Base-by-base conservation (phyloP, 2,113 vertebrate species). In the Cranoglanis bouderius region DNA sequence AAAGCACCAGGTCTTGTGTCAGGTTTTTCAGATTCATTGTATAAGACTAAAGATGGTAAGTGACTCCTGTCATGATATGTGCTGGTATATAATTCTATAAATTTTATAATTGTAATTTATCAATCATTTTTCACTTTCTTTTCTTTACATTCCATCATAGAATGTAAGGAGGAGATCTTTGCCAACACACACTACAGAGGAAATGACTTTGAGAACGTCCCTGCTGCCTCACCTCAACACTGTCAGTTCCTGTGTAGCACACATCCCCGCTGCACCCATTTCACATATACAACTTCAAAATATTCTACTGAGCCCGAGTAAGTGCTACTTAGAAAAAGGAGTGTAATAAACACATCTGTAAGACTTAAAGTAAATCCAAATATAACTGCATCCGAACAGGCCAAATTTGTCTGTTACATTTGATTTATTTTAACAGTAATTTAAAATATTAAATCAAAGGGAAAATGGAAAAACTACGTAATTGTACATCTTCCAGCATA, bases 261-360 rank as follows among this genome's bases (percentile, higher is more conserved):
- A 46, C 85, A 91, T n/a, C 90, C 90, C 6, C 81, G 49, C 51
- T 91, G 90, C 26, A 87, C 78, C 61, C 89, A 74, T 85, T 91
- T 89, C 59, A 72, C 90, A 32, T 85, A 51, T 35, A n/a, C 46
- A 40, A 82, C 78, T 0, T 63, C 55, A 16, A 81, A 7, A 32
- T 53, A 81, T 51, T 82, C 80, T 24, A 82, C 38, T 38, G 2
- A 82, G 46, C 18, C 80, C 2, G 67, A 49, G 84, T 89, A 86
- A n/a, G 75, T 7, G 38, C 1, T 6, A 53, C 78, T 81, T 57
- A 26, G 1, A 81, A 29, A n/a, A 81, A 14, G 3, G 5, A n/a
- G 26, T 53, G 40, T 77, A 29, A 53, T 80, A 51, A 80, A 80
- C 32, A 59, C 51, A 53, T 53, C 51, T 59, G 57, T 59, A 1